A percentile compares a stretch with the other conserved stretches of the same genome.
Conservation (phyloP, 2,113 vertebrate species). For the Sylvilagus bachmani region DNA sequence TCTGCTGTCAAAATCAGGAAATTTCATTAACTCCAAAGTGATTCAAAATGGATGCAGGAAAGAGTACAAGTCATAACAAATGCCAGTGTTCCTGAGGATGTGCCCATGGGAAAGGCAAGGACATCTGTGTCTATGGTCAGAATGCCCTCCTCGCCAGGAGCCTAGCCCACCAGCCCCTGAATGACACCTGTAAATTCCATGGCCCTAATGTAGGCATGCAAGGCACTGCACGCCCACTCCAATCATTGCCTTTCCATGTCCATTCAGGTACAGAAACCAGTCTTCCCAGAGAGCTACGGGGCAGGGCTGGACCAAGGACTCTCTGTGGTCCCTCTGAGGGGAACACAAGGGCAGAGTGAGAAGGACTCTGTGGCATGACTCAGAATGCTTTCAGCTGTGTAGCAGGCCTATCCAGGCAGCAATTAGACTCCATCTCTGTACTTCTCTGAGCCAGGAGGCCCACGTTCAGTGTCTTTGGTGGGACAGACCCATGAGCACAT, state of each 20-base stretch:
- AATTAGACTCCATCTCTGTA: neutral
- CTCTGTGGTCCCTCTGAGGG: too few species aligned
- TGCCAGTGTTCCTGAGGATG: neutral
- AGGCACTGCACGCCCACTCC: too few species aligned
- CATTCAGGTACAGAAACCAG: neutral
- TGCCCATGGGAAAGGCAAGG: rapidly evolving
- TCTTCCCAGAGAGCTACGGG: neutral
- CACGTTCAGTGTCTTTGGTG: too few species aligned
- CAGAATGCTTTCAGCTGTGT: too few species aligned
- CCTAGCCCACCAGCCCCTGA: neutral
- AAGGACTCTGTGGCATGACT: too few species aligned
- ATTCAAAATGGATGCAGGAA: neutral
- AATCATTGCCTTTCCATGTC: neutral
- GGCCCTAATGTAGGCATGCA: rapidly evolving
- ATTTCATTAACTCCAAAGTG: neutral
- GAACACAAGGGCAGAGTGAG: neutral
- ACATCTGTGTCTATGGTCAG: neutral
- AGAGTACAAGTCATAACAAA: neutral
- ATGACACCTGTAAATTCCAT: neutral
- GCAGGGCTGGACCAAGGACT: rapidly evolving
- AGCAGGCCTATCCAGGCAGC: neutral
- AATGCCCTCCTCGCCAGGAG: too few species aligned
- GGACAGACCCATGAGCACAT: neutral
- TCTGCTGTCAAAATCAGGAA: neutral
- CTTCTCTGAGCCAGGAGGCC: neutral